phyloP scores from a whole-genome alignment of 2,113 vertebrate genomes.

The Protobothrops mucrosquamatus region DNA sequence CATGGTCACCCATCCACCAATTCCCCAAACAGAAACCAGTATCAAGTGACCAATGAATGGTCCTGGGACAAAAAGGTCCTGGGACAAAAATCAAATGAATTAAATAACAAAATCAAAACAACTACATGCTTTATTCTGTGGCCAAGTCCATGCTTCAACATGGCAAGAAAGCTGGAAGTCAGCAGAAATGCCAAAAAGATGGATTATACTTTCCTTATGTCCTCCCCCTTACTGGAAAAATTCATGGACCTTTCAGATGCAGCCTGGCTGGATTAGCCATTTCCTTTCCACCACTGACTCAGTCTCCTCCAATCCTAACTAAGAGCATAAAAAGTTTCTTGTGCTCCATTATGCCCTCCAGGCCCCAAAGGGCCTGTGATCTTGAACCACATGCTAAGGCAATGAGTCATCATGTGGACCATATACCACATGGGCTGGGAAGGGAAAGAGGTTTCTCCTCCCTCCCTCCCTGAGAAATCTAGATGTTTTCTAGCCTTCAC shows the following conservation, averaged over 20 bases:
- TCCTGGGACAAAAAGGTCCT: not conserved
- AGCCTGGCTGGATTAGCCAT: not conserved
- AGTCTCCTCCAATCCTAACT: not conserved
- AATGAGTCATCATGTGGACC: rapidly evolving
- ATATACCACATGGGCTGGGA: not conserved
- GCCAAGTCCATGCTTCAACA: not conserved
- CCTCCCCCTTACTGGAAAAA: not conserved
- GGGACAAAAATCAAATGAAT: not conserved
- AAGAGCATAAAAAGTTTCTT: not conserved
- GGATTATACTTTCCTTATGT: not conserved
- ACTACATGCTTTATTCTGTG: not conserved
- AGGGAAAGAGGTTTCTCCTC: not conserved
- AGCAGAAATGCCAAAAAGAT: not conserved
- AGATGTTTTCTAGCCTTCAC: not conserved
- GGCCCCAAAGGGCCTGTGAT: not conserved
- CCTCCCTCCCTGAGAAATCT: not conserved
- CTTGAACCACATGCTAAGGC: not conserved
- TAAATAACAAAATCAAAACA: not conserved
- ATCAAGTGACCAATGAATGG: not conserved
- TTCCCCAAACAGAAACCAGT: not conserved
- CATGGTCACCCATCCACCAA: not conserved
- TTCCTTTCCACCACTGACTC: not conserved
- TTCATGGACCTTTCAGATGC: not conserved
- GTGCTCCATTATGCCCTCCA: constrained; percentile 11
- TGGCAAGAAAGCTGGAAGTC: not conserved